Evolutionary conservation across 2,113 vertebrate genomes (phyloP), one percentile per base, ranked within the genome.

Genomic region (Tachycineta bicolor): DNA sequence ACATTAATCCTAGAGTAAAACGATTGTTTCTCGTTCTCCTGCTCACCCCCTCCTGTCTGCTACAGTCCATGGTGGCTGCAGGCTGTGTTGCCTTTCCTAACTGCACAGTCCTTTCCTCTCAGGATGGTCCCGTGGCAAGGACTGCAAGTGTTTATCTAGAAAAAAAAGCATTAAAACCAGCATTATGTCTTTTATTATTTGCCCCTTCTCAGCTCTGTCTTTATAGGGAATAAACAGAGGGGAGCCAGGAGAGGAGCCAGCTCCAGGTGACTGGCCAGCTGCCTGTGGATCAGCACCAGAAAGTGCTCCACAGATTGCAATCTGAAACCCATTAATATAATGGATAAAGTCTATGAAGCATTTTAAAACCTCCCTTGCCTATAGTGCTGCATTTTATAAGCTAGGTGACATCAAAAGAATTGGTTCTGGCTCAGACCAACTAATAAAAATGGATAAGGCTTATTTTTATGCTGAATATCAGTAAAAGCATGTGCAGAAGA

Each of bases 391-490:
- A 41, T 79, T 69, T 78, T 69, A 73, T 87, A 95, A 95, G 89
- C 46, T 63, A 96, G 79, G 65, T 96, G 89, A 94, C 87, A 95
- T 93, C 91, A 90, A 92, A 90, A 89, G 95, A 89, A 97, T 97
- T 96, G 96, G 82, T 92, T 96, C 87, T 97, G 93, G 90, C 86
- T 85, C 76, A 79, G 82, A 95, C 95, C 93, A 96, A 96, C 96
- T 94, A 94, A 90, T 87, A 91, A 97, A 96, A 97, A 96, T 91
- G 82, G 94, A 95, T 96, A 97, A 97, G 92, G 87, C 96, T 97
- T 97, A 94, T 97, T 97, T 98, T 98, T 97, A 96, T 97, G 95
- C 97, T 97, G 96, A 97, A 92, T 97, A 96, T 96, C 94, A 94
- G 96, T 82, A 80, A 94, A 97, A 98, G 97, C 97, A 95, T 97